Evolutionary conservation across 2,113 vertebrate species (phyloP).

Genomic region (Monarcha castaneiventris): DNA sequence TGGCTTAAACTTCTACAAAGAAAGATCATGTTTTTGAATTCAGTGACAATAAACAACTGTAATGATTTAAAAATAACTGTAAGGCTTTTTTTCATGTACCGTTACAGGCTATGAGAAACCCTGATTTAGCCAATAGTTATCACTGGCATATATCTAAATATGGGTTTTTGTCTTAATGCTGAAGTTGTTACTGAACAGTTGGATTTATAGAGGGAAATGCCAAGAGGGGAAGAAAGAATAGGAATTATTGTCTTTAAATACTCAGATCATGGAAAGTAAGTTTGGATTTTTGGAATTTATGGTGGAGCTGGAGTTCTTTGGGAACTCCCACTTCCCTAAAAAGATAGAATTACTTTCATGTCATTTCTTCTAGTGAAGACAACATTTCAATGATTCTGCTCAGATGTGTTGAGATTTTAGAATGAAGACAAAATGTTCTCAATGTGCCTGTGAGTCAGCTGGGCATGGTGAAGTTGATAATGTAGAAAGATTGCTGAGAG

Average conservation of each 20-base stretch:
- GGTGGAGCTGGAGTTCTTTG: not conserved
- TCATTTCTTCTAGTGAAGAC: not conserved
- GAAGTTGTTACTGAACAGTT: not conserved
- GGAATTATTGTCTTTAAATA: not conserved
- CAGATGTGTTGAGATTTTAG: not conserved
- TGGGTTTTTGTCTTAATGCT: not conserved
- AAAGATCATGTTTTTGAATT: not conserved
- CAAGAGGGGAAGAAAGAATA: not conserved
- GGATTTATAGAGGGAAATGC: not conserved
- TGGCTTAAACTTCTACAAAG: not conserved
- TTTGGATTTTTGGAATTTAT: not conserved
- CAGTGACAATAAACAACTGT: not conserved
- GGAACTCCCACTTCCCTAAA: not conserved
- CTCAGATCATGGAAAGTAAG: not conserved
- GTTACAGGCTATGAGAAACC: not conserved
- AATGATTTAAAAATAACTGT: not conserved
- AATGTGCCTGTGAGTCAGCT: not conserved
- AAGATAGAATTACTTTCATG: not conserved
- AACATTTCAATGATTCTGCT: not conserved
- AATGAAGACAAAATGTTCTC: not conserved
- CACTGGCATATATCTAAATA: not conserved
- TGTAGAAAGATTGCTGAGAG: not conserved
- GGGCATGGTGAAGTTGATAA: not conserved
- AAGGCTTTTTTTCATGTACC: not conserved
- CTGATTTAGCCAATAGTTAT: not conserved